Conservation (phyloP, 1,140 invertebrate genomes). For the Atopsyche davidsoni region DNA sequence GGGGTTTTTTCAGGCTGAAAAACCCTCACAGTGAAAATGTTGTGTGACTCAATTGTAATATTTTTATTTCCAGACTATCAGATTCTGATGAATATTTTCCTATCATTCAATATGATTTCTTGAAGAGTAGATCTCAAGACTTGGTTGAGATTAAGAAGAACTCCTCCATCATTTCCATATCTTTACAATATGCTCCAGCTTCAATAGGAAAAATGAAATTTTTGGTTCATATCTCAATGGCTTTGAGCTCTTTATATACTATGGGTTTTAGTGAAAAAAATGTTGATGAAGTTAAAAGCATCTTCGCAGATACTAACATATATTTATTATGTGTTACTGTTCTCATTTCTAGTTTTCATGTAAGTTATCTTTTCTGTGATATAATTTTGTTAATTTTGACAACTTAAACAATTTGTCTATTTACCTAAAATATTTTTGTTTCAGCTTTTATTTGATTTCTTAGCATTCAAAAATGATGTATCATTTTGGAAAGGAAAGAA, state of each 20-base stretch:
- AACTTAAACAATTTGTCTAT: slow-evolving; percentile 8
- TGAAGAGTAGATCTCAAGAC: slow-evolving; percentile 71
- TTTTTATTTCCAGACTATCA: slow-evolving; percentile 51
- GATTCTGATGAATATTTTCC: slow-evolving; percentile 70
- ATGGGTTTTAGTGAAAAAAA: slow-evolving; percentile 91
- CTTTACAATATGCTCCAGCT: slow-evolving; percentile 56
- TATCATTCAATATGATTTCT: slow-evolving; percentile 73
- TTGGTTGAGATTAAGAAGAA: slow-evolving; percentile 57
- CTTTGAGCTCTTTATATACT: slow-evolving; percentile 64
- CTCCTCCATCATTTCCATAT: slow-evolving; percentile 52
- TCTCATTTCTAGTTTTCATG: slow-evolving; percentile 87
- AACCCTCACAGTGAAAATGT: too few relatives aligned
- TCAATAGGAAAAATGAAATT: slow-evolving; percentile 67
- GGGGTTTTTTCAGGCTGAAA: too few relatives aligned
- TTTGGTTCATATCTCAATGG: slow-evolving; percentile 72
- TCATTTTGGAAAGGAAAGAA: slow-evolving; percentile 84
- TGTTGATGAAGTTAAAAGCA: slow-evolving; percentile 92
- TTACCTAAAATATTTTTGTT: slow-evolving; percentile 36
- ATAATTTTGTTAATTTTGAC: background rate
- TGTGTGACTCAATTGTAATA: too few relatives aligned
- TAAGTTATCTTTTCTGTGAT: slow-evolving; percentile 53
- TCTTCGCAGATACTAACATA: slow-evolving; percentile 94
- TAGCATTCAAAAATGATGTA: slow-evolving; percentile 98
- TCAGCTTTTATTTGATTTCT: slow-evolving; percentile 90
- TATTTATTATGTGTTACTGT: slow-evolving; percentile 90